Evolutionary conservation across 1,140 invertebrate species (phyloP).

Genomic region (Zaprionus camerounensis): DNA sequence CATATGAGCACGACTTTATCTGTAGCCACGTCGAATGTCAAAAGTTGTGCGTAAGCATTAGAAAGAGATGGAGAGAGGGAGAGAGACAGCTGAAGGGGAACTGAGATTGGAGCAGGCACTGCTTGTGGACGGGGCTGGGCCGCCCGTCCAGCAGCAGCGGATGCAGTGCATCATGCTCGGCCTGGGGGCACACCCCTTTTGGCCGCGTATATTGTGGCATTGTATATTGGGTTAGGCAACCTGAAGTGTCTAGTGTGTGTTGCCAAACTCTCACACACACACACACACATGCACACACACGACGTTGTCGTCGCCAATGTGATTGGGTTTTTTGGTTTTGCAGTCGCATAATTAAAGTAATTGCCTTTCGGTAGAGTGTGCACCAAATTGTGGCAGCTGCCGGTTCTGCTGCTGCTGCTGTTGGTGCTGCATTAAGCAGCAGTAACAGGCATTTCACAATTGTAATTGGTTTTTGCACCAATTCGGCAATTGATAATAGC

Average conservation of each 20-base stretch:
- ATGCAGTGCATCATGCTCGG: conserved; percentile 48
- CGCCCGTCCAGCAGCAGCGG: conserved; percentile 40
- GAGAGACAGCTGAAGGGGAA: conserved; percentile 29
- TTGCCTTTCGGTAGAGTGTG: conserved; percentile 40
- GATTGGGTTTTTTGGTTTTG: conserved; percentile 47
- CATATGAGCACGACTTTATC: conserved; percentile 22
- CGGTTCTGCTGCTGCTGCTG: conserved; percentile 1
- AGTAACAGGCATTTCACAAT: conserved; percentile 45
- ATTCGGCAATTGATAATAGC: conserved; percentile 38
- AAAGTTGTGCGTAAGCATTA: conserved; percentile 50
- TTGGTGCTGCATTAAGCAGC: background rate
- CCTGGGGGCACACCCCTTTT: conserved; percentile 46
- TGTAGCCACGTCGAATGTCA: conserved; percentile 29
- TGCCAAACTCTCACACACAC: conserved; percentile 17
- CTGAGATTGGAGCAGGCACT: conserved; percentile 8
- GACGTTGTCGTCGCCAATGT: conserved; percentile 40
- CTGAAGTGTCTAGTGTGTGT: conserved; percentile 15
- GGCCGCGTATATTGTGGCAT: conserved; percentile 23
- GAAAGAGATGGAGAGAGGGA: conserved; percentile 35
- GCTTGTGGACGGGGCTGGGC: conserved; percentile 16
- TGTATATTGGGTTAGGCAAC: conserved; percentile 37
- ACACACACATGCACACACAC: conserved; percentile 14
- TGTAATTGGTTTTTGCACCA: conserved; percentile 40
- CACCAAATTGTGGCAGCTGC: conserved; percentile 42
- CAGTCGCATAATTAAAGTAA: conserved; percentile 58